phyloP scores from a whole-genome alignment of 2,113 vertebrate genomes.

The Copsychus sechellarum region DNA sequence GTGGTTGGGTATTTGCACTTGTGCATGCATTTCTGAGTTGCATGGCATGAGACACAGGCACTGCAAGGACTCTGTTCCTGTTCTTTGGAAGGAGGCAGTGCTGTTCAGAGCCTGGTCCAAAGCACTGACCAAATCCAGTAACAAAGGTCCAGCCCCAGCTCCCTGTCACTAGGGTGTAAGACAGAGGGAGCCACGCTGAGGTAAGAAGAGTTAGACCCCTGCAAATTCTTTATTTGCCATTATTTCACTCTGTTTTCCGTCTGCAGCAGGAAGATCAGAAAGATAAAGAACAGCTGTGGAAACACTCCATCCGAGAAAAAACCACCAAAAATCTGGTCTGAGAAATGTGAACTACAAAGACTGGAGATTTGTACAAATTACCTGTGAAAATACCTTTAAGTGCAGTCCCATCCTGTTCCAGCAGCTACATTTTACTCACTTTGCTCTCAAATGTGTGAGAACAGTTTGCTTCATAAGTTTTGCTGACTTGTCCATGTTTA shows the following conservation, averaged over 20 bases:
- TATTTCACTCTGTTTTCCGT: background rate
- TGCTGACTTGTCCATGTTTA: background rate
- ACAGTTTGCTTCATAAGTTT: background rate
- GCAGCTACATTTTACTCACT: background rate
- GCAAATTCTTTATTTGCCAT: background rate
- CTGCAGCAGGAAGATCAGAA: background rate
- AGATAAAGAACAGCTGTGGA: background rate
- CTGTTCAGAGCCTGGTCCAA: background rate
- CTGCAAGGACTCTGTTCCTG: background rate
- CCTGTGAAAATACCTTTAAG: background rate
- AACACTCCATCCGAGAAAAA: background rate
- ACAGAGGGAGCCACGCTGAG: accelerated
- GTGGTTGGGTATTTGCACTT: slow-evolving; percentile 10
- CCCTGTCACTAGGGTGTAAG: background rate
- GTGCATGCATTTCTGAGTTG: background rate
- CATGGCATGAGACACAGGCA: background rate
- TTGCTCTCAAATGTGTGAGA: background rate
- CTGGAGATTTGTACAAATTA: background rate
- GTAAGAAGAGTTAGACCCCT: background rate
- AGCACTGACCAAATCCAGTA: background rate
- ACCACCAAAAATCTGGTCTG: background rate
- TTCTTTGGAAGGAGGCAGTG: background rate
- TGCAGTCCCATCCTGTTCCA: background rate
- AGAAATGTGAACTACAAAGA: background rate
- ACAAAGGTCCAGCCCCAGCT: background rate